Evolutionary conservation across 2,797 vertebrate genomes (phyloP).

Genomic region (Molossus alvarezi): DNA sequence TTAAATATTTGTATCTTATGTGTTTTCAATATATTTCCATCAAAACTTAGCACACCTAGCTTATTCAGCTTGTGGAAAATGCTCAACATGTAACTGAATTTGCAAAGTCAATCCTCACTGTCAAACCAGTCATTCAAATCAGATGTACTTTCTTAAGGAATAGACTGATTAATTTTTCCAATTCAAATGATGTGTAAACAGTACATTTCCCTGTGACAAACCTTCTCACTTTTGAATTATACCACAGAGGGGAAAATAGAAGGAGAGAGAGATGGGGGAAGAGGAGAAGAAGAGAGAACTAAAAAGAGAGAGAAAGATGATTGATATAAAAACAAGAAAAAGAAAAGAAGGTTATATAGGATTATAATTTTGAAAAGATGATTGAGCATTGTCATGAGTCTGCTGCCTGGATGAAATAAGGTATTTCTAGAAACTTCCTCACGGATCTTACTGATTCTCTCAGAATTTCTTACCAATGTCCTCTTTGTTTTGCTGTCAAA

Average conservation of each 20-base stretch:
- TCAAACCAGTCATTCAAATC: constrained; percentile 53
- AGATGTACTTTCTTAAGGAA: constrained; percentile 31
- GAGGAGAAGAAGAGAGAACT: neutral
- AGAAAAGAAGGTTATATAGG: neutral
- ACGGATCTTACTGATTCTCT: neutral
- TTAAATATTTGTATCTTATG: constrained; percentile 13
- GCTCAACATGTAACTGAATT: neutral
- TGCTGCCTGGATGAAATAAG: neutral
- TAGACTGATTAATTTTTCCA: neutral
- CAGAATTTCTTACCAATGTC: neutral
- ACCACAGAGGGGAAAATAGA: neutral
- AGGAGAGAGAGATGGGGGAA: neutral
- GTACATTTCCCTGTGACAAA: constrained; percentile 39
- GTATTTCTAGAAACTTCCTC: neutral
- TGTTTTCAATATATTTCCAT: constrained; percentile 27
- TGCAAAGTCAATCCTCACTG: neutral
- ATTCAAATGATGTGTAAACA: constrained; percentile 39
- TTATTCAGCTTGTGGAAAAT: constrained; percentile 9
- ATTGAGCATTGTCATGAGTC: neutral
- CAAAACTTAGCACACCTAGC: neutral
- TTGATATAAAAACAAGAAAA: neutral
- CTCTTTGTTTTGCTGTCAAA: neutral
- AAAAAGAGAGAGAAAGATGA: neutral
- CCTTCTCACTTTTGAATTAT: constrained; percentile 28
- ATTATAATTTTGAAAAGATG: neutral